phyloP scores from a whole-genome alignment of 2,797 vertebrate species.

The Cyprinodon diabolis region DNA sequence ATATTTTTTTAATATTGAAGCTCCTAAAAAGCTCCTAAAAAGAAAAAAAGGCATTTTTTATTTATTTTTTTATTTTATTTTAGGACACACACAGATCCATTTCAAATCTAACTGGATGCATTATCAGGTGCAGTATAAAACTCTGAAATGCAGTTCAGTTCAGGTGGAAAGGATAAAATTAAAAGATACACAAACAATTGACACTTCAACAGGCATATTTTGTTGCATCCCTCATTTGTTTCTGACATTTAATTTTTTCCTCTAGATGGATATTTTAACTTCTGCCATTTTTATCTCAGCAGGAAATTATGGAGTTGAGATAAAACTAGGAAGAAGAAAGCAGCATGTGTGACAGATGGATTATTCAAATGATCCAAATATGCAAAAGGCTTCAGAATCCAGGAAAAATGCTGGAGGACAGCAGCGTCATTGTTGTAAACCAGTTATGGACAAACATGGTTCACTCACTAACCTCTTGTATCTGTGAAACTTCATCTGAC shows the following conservation, averaged over 20 bases:
- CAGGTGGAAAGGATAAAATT: not conserved
- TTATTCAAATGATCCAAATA: conserved; percentile 5
- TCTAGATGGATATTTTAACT: not conserved
- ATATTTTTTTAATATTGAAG: too few relatives aligned
- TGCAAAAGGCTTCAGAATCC: not conserved
- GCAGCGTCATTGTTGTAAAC: not conserved
- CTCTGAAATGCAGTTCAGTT: not conserved
- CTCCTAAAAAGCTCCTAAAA: too few relatives aligned
- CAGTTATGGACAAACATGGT: not conserved
- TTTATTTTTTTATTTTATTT: too few relatives aligned
- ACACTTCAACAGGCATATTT: not conserved
- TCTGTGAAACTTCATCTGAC: conserved; percentile 90
- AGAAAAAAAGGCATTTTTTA: too few relatives aligned
- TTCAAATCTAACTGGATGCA: not conserved
- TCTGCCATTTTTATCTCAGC: not conserved
- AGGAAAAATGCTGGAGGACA: not conserved
- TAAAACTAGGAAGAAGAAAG: not conserved
- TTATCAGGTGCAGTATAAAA: not conserved
- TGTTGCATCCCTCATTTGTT: not conserved
- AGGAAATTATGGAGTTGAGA: not conserved
- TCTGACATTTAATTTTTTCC: not conserved
- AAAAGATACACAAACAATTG: not conserved
- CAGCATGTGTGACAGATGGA: not conserved
- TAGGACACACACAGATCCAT: not conserved
- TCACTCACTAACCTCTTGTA: conserved; percentile 86